Base-by-base conservation (phyloP, 1,140 invertebrate species). In the Triops cancriformis region DNA sequence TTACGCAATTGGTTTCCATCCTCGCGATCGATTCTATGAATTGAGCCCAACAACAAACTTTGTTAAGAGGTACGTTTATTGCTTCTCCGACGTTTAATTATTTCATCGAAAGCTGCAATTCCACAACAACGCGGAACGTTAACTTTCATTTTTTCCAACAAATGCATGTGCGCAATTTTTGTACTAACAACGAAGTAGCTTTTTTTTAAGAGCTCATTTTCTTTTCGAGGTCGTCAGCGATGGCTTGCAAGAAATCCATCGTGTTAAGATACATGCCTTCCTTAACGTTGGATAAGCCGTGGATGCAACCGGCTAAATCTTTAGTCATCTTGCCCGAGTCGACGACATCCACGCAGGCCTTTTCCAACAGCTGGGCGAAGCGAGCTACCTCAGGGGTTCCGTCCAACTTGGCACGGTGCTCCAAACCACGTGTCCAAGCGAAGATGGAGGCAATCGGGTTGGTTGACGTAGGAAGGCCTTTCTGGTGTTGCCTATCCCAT, bases 381-480 rank as follows among this genome's bases (percentile, higher is more conserved):
- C 86, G 89, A 18, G 86, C 87, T 51, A 95, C 84, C 43, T 92
- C 91, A 0, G 88, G 86, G 75, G 93, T 96, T 72, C 87, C 85
- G 82, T 96, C 94, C 3, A 97, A 85, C 82, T 92, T 92, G 31
- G 92, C 94, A 80, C 94, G 87, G 83, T 96, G 94, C 64, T 89
- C 86, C 26, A 96, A 86, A 14, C 94, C 94, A 72, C 93, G 85
- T 2, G 94, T 94, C 94, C 94, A 97, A 1, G 94, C 94, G 87
- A 94, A 97, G 80, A 97, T 96, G 7, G 93, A 95, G 5, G 94
- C 94, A 80, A 96, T 93, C 26, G 94, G 92, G 86, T 96, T 96
- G 43, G 94, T 96, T 73, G 93, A 95, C 1, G 94, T 96, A 80
- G 90, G 89, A 82, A 91, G 88, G 28, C 94, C 93, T 85, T 92